Conservation (phyloP, 1,140 invertebrate genomes). For the Zaprionus inermis region DNA sequence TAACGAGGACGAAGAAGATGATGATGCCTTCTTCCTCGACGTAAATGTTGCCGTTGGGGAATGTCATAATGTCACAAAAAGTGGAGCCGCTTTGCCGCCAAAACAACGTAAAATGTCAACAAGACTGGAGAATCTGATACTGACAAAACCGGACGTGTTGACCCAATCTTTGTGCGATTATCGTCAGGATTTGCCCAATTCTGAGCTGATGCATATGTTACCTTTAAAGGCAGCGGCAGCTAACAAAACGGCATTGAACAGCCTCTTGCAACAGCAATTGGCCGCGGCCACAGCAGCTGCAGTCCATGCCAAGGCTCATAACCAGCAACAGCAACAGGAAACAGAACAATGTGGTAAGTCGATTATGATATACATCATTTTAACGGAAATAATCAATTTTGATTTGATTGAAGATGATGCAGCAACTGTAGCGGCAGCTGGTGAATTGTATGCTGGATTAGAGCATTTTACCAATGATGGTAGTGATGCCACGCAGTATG, state of each 20-base stretch:
- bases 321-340: slow-evolving; percentile 35
- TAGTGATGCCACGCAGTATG: slow-evolving; percentile 58
- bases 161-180: slow-evolving; percentile 72
- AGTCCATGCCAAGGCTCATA: slow-evolving; percentile 65
- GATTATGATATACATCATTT: background rate
- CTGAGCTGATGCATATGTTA: slow-evolving; percentile 74
- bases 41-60: slow-evolving; percentile 54
- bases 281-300: slow-evolving; percentile 63
- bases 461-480: slow-evolving; percentile 66
- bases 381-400: background rate
- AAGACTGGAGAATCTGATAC: slow-evolving; percentile 73
- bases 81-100: slow-evolving; percentile 43
- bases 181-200: slow-evolving; percentile 66
- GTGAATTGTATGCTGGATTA: slow-evolving; percentile 62
- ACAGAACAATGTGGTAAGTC: slow-evolving; percentile 51
- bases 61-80: slow-evolving; percentile 38
- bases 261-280: slow-evolving; percentile 65
- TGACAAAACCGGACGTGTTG: slow-evolving; percentile 65
- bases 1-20: slow-evolving; percentile 60
- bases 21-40: slow-evolving; percentile 66
- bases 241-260: slow-evolving; percentile 65
- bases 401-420: slow-evolving; percentile 46
- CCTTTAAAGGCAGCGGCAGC: slow-evolving; percentile 68
- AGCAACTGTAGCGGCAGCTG: slow-evolving; percentile 27
- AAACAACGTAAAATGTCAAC: slow-evolving; percentile 72